Evolutionary conservation across 2,888 invertebrate genomes (phyloP), one percentile per base, ranked within the genome.

Genomic region (Bibio marci): DNA sequence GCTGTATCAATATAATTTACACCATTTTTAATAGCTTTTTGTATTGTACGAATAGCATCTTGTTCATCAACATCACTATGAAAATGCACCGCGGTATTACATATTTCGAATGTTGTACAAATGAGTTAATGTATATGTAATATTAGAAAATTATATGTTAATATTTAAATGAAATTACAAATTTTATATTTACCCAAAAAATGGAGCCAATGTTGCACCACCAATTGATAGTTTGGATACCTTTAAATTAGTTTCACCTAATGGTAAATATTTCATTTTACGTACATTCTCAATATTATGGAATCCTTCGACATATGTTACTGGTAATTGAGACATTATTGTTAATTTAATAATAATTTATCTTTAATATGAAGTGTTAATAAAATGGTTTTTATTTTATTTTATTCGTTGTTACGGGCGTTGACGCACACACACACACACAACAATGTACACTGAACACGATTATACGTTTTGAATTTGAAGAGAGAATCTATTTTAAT

Each of bases 1-100:
- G 81, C 83, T 0, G 90, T 91, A 55, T 95, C 94, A 41, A 95
- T 73, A 51, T 85, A 88, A 63, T 95, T 95, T 14, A 95, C 69
- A 6, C 92, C 94, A 30, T 64, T 66, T 52, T 72, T 76, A 3
- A 94, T 55, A 0, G 81, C 79, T 47, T 73, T 65, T 38, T 69
- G 69, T 28, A 94, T 67, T 1, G 86, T 71, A 40, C 69, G 60
- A 38, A 80, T 69, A 30, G 76, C 76, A 46, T 77, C 76, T 19
- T 69, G 63, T 48, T 82, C 72, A 35, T 79, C 67, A 44, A 66
- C 71, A 1, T 64, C 54, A 37, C 82, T 83, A 54, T 39, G 63
- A n/a, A n/a, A n/a, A n/a, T n/a, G n/a, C n/a, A n/a, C n/a, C 19
- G 28, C 22, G 3, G 41, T 41, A 28, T 37, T 36, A 28, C 15